phyloP scores from a whole-genome alignment of 2,888 invertebrate species.

The Rugalucina vietnamica region DNA sequence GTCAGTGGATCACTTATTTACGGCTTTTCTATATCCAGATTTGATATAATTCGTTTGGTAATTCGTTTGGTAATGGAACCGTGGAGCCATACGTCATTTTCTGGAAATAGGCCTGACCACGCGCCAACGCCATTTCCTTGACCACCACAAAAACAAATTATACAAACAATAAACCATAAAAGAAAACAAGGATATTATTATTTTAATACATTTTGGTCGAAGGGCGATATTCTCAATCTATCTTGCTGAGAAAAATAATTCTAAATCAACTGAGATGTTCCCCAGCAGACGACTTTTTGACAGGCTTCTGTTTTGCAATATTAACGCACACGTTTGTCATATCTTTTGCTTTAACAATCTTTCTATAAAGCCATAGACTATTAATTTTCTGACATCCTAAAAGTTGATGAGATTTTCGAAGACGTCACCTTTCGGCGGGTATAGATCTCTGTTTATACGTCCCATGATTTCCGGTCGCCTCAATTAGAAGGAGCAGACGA shows the following conservation, averaged over 20 bases:
- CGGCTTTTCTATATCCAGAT: no score
- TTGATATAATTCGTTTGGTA: no score
- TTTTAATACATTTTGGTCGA: conserved; percentile 19
- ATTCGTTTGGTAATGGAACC: conserved; percentile 1
- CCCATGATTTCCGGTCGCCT: conserved; percentile 50
- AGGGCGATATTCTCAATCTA: conserved; percentile 12
- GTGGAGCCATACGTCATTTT: not conserved
- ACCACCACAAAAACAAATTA: conserved; percentile 6
- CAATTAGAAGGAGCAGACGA: conserved; percentile 53
- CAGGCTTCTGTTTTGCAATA: conserved; percentile 1
- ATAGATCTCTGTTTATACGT: conserved; percentile 50
- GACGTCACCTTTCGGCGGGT: conserved; percentile 3
- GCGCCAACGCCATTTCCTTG: conserved; percentile 12
- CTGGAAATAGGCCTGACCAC: conserved; percentile 12
- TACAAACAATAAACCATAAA: conserved; percentile 17
- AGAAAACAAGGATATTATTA: conserved; percentile 16
- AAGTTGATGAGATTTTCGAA: conserved; percentile 22
- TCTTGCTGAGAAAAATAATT: conserved; percentile 16
- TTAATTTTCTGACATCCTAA: conserved; percentile 14
- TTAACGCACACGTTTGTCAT: conserved; percentile 20
- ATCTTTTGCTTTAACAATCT: not conserved
- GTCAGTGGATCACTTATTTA: no score
- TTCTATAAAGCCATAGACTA: conserved; percentile 9
- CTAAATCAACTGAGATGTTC: conserved; percentile 14
- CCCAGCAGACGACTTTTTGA: conserved; percentile 29